These are phyloP conservation scores for Cathartes aura DNA, from an alignment of 2,113 vertebrate genomes.

Conservation along the genomic window DNA sequence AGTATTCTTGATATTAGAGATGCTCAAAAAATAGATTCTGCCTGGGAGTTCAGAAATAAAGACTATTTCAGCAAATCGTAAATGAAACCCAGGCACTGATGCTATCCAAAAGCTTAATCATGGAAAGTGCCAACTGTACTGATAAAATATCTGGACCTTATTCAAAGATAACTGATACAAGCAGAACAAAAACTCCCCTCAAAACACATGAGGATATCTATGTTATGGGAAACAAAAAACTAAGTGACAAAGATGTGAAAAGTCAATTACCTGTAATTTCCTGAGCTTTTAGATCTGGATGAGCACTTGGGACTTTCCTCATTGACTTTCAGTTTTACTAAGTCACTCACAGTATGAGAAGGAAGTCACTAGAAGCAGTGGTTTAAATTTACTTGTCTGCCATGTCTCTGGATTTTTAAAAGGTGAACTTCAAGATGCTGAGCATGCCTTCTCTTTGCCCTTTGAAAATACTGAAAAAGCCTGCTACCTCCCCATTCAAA, in stretches of 20 bases:
- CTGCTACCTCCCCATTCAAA: neutral
- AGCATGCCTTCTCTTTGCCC: neutral
- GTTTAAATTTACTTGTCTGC: neutral
- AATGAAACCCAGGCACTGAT: neutral
- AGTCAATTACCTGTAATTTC: neutral
- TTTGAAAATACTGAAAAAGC: neutral
- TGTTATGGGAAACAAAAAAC: accelerated
- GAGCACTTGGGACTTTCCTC: neutral
- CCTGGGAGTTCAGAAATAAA: neutral
- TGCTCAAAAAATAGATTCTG: neutral
- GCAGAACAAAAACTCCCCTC: neutral
- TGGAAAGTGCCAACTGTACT: neutral
- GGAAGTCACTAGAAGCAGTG: neutral
- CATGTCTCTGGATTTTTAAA: neutral
- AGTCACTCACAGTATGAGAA: neutral
- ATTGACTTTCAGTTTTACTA: neutral
- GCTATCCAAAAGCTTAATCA: neutral
- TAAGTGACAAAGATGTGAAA: neutral
- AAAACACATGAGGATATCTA: neutral
- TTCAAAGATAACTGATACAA: neutral
- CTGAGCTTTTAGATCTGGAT: neutral
- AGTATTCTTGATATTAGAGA: neutral
- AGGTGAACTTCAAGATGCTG: neutral
- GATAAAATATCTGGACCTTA: neutral
- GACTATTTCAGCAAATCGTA: neutral